Conservation (phyloP, 2,797 vertebrate species). For the Eurystomus glaucurus region DNA sequence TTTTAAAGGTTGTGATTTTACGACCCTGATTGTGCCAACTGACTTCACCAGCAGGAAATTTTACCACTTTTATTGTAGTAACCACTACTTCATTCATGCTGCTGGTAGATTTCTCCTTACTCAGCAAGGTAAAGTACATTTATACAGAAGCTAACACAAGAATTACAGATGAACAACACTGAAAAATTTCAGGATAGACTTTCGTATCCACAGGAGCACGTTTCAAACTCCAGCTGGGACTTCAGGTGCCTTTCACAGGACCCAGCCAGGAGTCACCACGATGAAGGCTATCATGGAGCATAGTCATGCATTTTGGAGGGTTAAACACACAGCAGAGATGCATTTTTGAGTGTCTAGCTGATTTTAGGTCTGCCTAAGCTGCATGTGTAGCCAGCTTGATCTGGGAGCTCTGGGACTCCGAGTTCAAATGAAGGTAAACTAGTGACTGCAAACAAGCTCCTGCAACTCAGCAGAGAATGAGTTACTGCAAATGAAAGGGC, state of each 20-base stretch:
- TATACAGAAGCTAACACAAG: neutral
- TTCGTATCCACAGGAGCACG: neutral
- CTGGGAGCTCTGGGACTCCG: neutral
- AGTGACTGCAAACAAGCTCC: accelerated
- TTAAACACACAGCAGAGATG: neutral
- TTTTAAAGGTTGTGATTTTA: slow-evolving; percentile 46
- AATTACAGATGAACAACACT: neutral
- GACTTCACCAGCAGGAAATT: slow-evolving; percentile 16
- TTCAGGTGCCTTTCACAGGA: neutral
- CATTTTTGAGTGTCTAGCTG: neutral
- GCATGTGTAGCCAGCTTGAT: neutral
- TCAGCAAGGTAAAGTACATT: neutral
- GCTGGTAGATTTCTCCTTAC: neutral
- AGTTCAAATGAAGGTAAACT: slow-evolving; percentile 41
- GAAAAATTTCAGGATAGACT: neutral
- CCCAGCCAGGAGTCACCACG: neutral
- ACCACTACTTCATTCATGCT: neutral
- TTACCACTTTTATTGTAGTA: neutral
- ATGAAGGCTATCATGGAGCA: neutral
- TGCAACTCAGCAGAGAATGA: slow-evolving; percentile 34
- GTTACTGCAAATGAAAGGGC: slow-evolving; percentile 65
- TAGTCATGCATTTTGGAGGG: neutral
- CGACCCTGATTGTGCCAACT: slow-evolving; percentile 24
- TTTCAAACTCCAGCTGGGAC: neutral
- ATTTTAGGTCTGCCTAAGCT: neutral